Evolutionary conservation across 2,797 vertebrate species (phyloP).

Genomic region (Australoheros facetus): DNA sequence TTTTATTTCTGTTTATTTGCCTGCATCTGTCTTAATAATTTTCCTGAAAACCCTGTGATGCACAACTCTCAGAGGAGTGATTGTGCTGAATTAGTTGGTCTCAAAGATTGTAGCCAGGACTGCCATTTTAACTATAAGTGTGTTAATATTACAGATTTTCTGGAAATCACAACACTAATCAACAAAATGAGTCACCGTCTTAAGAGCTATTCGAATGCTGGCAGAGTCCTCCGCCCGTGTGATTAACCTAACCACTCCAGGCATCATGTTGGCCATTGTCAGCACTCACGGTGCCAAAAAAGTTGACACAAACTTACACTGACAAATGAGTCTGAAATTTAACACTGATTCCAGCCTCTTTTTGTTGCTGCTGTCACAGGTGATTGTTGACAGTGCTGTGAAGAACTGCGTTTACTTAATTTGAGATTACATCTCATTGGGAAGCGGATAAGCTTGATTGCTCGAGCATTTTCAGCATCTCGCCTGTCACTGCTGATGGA

Average conservation of each 20-base stretch:
- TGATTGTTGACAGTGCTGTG: conserved; percentile 24
- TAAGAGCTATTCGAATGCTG: conserved; percentile 57
- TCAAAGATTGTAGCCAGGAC: neutral
- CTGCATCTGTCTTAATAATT: neutral
- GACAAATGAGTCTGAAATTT: conserved; percentile 20
- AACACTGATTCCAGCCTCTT: neutral
- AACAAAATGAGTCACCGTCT: conserved; percentile 53
- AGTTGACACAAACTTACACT: conserved; percentile 37
- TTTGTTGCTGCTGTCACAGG: neutral
- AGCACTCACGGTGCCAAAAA: conserved; percentile 44
- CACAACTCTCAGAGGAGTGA: neutral
- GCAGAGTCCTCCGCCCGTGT: conserved; percentile 52
- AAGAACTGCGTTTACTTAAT: conserved; percentile 43
- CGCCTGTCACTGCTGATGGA: conserved; percentile 46
- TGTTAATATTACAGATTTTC: conserved; percentile 24
- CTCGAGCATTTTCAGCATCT: conserved; percentile 57
- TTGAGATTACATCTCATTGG: conserved; percentile 36
- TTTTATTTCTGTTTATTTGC: neutral
- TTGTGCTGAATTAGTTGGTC: neutral
- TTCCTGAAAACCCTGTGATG: neutral
- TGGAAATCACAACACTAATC: conserved; percentile 46
- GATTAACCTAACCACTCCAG: conserved; percentile 56
- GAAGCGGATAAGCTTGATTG: conserved; percentile 65
- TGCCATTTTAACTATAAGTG: conserved; percentile 4
- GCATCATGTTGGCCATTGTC: conserved; percentile 50